phyloP scores from a whole-genome alignment of 2,113 vertebrate species.

The Dicaeum eximium region DNA sequence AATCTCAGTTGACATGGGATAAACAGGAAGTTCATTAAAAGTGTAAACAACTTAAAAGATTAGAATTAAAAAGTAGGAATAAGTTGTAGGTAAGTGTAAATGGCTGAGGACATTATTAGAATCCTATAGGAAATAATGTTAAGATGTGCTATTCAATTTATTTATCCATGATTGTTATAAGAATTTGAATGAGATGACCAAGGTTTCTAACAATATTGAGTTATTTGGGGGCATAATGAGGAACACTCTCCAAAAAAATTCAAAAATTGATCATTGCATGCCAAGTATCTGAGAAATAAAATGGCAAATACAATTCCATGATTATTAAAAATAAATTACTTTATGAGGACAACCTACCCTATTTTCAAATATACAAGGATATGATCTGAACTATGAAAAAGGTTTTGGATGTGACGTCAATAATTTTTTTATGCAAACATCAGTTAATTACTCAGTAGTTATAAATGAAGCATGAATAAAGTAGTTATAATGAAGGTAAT shows the following conservation, averaged over 20 bases:
- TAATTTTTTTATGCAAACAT: background rate
- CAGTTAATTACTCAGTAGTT: background rate
- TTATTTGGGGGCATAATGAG: background rate
- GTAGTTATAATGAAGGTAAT: too few species aligned
- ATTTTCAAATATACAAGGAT: background rate
- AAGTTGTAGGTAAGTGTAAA: background rate
- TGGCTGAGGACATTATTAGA: background rate
- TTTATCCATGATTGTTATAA: background rate
- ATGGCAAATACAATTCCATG: background rate
- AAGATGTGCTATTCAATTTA: background rate
- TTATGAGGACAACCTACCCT: background rate
- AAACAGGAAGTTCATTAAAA: background rate
- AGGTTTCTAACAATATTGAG: background rate
- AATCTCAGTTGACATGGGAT: background rate
- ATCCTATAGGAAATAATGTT: background rate
- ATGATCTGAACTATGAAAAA: background rate
- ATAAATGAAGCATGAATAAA: background rate
- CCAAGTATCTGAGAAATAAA: background rate
- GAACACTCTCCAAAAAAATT: background rate
- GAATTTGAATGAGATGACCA: background rate
- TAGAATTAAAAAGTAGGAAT: background rate
- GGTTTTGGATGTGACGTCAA: background rate
- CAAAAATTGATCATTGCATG: background rate
- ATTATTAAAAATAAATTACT: background rate
- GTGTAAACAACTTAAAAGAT: background rate